Conservation (phyloP, 2,797 vertebrate species). For the Leptodactylus fallax region DNA sequence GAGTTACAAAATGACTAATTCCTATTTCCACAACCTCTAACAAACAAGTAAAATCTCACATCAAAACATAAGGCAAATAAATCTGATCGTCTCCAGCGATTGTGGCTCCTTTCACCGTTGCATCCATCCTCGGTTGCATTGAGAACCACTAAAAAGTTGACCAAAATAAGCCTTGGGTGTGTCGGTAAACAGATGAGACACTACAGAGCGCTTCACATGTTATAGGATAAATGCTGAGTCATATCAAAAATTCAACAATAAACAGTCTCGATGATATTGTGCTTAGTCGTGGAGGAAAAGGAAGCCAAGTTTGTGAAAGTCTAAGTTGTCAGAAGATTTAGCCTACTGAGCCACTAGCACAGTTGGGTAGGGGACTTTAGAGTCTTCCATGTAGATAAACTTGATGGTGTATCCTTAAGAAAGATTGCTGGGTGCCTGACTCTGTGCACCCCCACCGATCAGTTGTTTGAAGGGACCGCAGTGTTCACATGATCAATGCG, state of each 20-base stretch:
- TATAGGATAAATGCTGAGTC: not conserved
- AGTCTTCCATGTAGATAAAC: no score
- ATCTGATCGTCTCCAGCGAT: not conserved
- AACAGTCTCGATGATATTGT: not conserved
- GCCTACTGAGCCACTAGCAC: no score
- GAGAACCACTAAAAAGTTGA: not conserved
- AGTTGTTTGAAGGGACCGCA: no score
- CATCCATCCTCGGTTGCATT: not conserved
- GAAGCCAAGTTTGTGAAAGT: no score
- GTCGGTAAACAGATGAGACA: not conserved
- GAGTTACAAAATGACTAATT: not conserved
- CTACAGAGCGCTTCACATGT: no score
- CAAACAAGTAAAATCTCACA: not conserved
- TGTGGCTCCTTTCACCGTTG: not conserved
- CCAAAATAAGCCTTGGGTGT: not conserved
- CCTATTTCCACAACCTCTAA: not conserved
- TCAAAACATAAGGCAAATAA: not conserved
- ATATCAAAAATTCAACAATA: not conserved
- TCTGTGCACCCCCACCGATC: no score
- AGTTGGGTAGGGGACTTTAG: no score
- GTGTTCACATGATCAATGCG: no score
- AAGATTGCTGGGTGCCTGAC: no score
- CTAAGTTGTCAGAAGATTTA: no score
- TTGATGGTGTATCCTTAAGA: no score
- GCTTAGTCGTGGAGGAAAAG: not conserved